Evolutionary conservation across 2,113 vertebrate species (phyloP).

Genomic region (Cavia aperea): DNA sequence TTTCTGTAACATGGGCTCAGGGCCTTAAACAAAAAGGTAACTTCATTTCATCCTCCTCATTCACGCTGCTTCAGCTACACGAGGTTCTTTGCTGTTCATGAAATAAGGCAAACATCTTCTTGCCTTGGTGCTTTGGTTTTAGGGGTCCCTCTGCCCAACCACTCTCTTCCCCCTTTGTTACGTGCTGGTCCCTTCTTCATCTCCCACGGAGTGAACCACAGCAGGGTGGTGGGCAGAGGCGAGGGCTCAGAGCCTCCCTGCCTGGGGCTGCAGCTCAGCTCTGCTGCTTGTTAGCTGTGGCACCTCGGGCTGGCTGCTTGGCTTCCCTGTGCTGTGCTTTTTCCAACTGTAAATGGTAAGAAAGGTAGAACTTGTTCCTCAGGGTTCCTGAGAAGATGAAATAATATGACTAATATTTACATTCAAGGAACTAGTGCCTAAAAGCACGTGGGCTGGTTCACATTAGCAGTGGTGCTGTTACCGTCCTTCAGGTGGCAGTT

Average conservation of each 20-base stretch:
- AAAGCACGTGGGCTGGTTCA: neutral
- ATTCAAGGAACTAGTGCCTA: neutral
- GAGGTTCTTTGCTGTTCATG: neutral
- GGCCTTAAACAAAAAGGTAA: neutral
- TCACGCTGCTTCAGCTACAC: neutral
- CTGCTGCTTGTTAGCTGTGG: neutral
- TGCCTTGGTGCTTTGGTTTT: neutral
- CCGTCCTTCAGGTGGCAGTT: neutral
- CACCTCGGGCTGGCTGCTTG: neutral
- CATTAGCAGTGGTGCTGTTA: neutral
- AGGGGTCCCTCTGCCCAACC: neutral
- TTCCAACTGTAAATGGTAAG: neutral
- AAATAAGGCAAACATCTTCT: neutral
- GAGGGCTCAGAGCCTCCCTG: neutral
- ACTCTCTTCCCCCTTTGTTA: neutral
- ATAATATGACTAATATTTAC: neutral
- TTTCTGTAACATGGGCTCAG: neutral
- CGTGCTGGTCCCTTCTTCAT: neutral
- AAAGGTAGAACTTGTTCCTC: neutral
- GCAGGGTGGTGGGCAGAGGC: neutral
- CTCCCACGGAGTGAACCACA: neutral
- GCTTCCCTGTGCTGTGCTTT: neutral
- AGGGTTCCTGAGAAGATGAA: neutral
- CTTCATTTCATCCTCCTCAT: rapidly evolving
- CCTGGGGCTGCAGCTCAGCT: neutral